Conservation (phyloP, 2,113 vertebrate species). For the Rhinogobius similis region DNA sequence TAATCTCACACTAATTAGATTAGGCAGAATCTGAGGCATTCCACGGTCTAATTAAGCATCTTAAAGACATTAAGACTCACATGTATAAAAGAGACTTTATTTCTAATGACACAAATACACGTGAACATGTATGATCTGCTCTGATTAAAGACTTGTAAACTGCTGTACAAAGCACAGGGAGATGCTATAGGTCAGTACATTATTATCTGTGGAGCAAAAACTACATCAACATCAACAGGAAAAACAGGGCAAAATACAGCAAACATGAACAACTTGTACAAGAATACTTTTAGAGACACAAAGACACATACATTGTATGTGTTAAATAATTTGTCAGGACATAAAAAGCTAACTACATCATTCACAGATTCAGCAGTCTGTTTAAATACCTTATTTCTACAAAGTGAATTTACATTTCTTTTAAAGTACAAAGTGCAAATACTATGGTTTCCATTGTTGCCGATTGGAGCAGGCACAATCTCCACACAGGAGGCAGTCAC, state of each 20-base stretch:
- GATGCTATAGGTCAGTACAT: conserved; percentile 53
- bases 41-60: conserved; percentile 18
- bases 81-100: conserved; percentile 71
- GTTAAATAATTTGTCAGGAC: conserved; percentile 79
- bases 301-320: conserved; percentile 96
- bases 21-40: conserved; percentile 45
- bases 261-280: conserved; percentile 82
- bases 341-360: conserved; percentile 82
- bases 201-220: conserved; percentile 56
- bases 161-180: conserved; percentile 59
- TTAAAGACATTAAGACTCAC: conserved; percentile 26
- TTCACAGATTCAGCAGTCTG: conserved; percentile 93
- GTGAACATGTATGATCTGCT: conserved; percentile 43
- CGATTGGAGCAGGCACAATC: conserved; percentile 82
- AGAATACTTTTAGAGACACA: conserved; percentile 76
- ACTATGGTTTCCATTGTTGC: conserved; percentile 87
- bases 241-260: conserved; percentile 65
- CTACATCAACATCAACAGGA: conserved; percentile 49
- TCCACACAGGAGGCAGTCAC: conserved; percentile 63
- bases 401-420: conserved; percentile 95
- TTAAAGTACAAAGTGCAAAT: conserved; percentile 99
- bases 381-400: conserved; percentile 96
- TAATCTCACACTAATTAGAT: conserved; percentile 46
- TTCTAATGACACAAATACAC: conserved; percentile 71
- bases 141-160: conserved; percentile 61